A percentile compares a stretch with the other conserved stretches of the same genome.
These are phyloP conservation scores for Oikopleura dioica DNA, from an alignment of 23 tunicate species.

Conservation along the genomic window DNA sequence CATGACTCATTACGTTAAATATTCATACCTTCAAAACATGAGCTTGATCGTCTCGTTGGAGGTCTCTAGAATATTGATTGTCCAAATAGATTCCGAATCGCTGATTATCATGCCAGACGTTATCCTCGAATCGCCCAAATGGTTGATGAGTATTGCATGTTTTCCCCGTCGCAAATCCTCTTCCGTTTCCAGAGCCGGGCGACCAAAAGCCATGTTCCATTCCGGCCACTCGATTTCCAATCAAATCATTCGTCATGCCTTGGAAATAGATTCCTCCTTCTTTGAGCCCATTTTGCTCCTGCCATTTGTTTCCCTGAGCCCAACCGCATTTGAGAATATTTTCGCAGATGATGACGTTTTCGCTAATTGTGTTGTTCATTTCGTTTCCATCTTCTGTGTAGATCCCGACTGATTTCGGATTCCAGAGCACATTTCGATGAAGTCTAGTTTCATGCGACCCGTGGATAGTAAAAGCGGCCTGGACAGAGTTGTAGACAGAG, in stretches of 20 bases:
- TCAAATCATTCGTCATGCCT: constrained; percentile 9
- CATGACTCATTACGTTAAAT: too few relatives aligned
- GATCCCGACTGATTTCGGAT: neutral
- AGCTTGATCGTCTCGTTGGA: neutral
- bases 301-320: neutral
- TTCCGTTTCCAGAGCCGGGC: neutral
- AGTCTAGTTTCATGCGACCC: neutral
- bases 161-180: neutral
- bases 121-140: neutral
- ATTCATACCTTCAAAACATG: neutral
- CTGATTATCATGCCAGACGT: neutral
- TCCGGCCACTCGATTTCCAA: neutral
- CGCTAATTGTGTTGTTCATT: constrained; percentile 6
- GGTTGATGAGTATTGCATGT: neutral
- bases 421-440: neutral
- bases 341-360: neutral
- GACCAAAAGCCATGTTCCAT: constrained; percentile 9
- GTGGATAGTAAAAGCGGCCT: neutral
- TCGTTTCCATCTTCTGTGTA: constrained; percentile 12
- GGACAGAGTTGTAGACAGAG: neutral
- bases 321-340: neutral
- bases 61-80: neutral
- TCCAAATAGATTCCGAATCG: constrained; percentile 6
- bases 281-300: neutral
- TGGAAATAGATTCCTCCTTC: neutral